Evolutionary conservation across 2,113 vertebrate species (phyloP).

Genomic region (Eonycteris spelaea): DNA sequence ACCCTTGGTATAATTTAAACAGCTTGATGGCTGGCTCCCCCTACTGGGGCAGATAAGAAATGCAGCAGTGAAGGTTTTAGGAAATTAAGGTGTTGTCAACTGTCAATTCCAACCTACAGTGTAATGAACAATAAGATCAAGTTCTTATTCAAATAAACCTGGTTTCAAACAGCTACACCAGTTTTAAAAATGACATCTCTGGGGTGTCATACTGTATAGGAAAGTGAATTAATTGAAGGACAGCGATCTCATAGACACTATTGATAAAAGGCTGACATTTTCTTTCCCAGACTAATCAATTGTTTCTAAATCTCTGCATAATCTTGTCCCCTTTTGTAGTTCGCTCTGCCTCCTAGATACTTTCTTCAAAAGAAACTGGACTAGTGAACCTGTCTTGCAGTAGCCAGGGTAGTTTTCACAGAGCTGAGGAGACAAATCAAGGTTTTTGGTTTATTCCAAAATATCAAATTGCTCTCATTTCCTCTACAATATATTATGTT

Average conservation of each 20-base stretch:
- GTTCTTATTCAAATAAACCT: background rate
- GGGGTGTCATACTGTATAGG: background rate
- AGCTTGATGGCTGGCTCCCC: conserved; percentile 44
- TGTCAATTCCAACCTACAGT: background rate
- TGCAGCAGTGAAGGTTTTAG: background rate
- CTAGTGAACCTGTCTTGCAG: background rate
- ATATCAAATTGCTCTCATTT: background rate
- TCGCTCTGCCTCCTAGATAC: background rate
- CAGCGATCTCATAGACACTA: background rate
- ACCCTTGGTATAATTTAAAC: background rate
- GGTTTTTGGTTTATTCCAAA: rapidly evolving
- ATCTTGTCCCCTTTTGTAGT: background rate
- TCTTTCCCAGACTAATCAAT: background rate
- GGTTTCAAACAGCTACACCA: background rate
- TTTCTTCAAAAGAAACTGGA: background rate
- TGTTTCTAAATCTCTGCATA: background rate
- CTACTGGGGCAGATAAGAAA: conserved; percentile 40
- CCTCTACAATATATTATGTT: background rate
- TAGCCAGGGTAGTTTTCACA: background rate
- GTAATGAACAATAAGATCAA: background rate
- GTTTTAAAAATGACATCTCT: background rate
- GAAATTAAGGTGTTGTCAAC: background rate
- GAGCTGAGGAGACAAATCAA: background rate
- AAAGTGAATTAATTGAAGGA: background rate
- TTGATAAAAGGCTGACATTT: background rate